Evolutionary conservation across 2,888 invertebrate species (phyloP).

Genomic region (Argynnis bischoffii): DNA sequence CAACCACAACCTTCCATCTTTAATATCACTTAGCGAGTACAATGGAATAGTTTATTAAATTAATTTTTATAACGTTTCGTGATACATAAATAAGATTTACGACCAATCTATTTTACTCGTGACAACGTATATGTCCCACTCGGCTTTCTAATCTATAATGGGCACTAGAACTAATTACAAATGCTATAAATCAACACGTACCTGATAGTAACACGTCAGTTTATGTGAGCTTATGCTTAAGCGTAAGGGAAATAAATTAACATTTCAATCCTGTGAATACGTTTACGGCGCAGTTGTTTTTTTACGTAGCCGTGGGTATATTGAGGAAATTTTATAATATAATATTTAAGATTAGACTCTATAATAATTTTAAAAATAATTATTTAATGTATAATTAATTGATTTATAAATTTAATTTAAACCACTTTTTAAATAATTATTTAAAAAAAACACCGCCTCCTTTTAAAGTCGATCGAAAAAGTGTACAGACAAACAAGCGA

Average conservation of each 20-base stretch:
- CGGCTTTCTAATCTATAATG: slow-evolving; percentile 20
- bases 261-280: background rate
- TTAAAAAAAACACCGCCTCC: background rate
- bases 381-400: too few relatives aligned
- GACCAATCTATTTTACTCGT: slow-evolving; percentile 7
- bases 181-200: slow-evolving; percentile 13
- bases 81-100: slow-evolving; percentile 15
- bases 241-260: background rate
- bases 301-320: too few relatives aligned
- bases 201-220: slow-evolving; percentile 17
- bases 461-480: too few relatives aligned
- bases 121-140: slow-evolving; percentile 9
- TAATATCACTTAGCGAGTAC: too few relatives aligned
- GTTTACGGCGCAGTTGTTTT: too few relatives aligned
- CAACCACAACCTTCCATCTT: too few relatives aligned
- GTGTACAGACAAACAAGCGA: too few relatives aligned
- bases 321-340: too few relatives aligned
- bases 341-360: too few relatives aligned
- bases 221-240: slow-evolving; percentile 1
- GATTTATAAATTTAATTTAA: too few relatives aligned
- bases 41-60: background rate
- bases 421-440: too few relatives aligned
- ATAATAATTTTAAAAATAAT: too few relatives aligned
- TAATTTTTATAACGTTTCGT: background rate
- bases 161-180: slow-evolving; percentile 11